Percentiles rank a stretch among this genome's conserved stretches.
phyloP scores from a whole-genome alignment of 2,888 invertebrate species.

The Tipula helvola region DNA sequence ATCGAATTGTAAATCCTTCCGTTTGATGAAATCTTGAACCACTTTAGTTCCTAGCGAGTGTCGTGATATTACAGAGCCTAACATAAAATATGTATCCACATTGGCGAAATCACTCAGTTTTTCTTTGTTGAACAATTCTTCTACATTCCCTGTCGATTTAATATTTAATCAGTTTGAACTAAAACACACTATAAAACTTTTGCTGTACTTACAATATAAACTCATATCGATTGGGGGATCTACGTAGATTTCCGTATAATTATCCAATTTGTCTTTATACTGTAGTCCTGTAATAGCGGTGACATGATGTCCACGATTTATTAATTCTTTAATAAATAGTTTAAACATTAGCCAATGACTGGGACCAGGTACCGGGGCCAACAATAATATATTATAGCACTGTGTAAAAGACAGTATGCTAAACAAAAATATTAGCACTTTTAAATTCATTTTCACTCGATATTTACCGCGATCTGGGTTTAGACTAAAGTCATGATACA shows the following conservation, averaged over 20 bases:
- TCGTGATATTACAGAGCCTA: conserved; percentile 27
- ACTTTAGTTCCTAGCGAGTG: conserved; percentile 28
- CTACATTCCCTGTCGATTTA: not conserved
- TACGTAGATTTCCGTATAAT: conserved; percentile 34
- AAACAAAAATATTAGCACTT: not conserved
- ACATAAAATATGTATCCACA: conserved; percentile 28
- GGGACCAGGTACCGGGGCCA: conserved; percentile 34
- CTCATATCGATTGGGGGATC: conserved; percentile 31
- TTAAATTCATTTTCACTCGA: not conserved
- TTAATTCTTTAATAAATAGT: conserved; percentile 28
- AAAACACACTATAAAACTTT: not conserved
- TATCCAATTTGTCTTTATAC: conserved; percentile 28
- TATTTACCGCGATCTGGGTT: not conserved
- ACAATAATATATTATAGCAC: conserved; percentile 27
- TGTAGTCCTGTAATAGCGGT: conserved; percentile 29
- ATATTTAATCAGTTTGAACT: not conserved
- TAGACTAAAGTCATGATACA: not conserved
- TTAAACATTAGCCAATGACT: conserved; percentile 36
- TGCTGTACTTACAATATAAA: conserved; percentile 25
- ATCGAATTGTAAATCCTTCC: conserved; percentile 32
- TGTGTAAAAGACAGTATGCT: not conserved
- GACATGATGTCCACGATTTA: conserved; percentile 36
- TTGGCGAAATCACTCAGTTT: conserved; percentile 30
- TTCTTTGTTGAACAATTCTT: not conserved
- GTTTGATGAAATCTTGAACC: conserved; percentile 26